Evolutionary conservation across 2,113 vertebrate genomes (phyloP), one percentile per base, ranked within the genome.

Genomic region (Strix uralensis): DNA sequence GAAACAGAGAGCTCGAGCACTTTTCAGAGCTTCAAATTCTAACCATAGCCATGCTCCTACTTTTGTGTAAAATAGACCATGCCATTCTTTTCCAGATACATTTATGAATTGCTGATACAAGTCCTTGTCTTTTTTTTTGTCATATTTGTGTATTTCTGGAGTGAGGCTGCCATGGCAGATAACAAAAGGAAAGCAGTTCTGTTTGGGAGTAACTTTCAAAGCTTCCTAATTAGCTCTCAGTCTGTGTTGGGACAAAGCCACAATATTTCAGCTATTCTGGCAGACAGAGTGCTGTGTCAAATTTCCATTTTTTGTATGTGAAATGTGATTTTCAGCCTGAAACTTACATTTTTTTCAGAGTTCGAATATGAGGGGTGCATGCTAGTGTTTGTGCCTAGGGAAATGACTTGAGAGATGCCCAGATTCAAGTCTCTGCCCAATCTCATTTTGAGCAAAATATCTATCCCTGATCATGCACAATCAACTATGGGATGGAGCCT

Each of bases 211-310:
- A 4, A 78, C 54, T 92, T 93, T 65, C 72, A 86, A 78, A 95
- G 87, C 58, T 94, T 94, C 81, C 78, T 96, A 96, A 94, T 94
- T 97, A 96, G 71, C 79, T 92, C 79, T 78, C 67, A 78, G 88
- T 67, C 94, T 92, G 66, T 29, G 8, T 10, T 96, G 96, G 94
- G 92, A 94, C 82, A 93, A 93, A 94, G 93, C 92, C 96, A 96
- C 81, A 73, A 14, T 94, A 93, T 96, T 94, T 95, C 88, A 93
- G 34, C 67, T 88, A 88, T 94, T 86, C 80, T 95, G 85, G 81
- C 90, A 92, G 67, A 90, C 32, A 78, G 36, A 36, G 16, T 32
- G 38, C 88, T 94, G 96, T 88, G 93, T 97, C 94, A 85, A 61
- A 93, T 96, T 96, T 93, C 90, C 46, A 49, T 72, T 86, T 86